Percentiles rank a stretch among this genome's conserved stretches.
Conservation (phyloP, 2,888 invertebrate genomes). For the Lucinisca nassula region DNA sequence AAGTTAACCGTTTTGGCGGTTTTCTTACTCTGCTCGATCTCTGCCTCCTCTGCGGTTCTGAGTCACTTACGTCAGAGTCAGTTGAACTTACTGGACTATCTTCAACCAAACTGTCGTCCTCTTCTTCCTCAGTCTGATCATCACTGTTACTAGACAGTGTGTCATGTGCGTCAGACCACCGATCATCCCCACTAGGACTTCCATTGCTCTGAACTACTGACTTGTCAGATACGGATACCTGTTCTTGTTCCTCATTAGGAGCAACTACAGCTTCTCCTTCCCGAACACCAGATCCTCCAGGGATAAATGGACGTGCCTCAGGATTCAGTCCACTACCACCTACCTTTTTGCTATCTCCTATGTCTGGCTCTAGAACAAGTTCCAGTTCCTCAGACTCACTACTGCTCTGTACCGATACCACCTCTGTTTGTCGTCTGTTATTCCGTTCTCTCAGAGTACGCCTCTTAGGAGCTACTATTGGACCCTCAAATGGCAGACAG, state of each 20-base stretch:
- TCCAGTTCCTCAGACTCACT: not conserved
- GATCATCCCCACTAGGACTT: not conserved
- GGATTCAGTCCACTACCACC: not conserved
- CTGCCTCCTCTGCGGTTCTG: not conserved
- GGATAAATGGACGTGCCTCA: not conserved
- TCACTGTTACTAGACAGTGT: not conserved
- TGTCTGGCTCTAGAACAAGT: not conserved
- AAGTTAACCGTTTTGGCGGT: not conserved
- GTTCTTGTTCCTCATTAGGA: not conserved
- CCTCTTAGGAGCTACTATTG: too few species aligned
- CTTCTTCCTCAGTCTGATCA: not conserved
- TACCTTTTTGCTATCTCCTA: not conserved
- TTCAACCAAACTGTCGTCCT: not conserved
- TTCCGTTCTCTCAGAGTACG: too few species aligned
- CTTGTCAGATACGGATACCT: not conserved
- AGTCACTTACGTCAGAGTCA: not conserved
- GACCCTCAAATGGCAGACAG: not conserved
- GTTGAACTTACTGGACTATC: not conserved
- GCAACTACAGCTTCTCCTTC: not conserved
- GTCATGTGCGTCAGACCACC: not conserved
- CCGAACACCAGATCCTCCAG: not conserved
- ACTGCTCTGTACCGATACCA: not conserved
- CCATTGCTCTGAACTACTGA: not conserved
- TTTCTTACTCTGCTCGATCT: not conserved
- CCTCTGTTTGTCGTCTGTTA: too few species aligned